phyloP scores from a whole-genome alignment of 1,140 invertebrate species.

The Papilio dardanus region DNA sequence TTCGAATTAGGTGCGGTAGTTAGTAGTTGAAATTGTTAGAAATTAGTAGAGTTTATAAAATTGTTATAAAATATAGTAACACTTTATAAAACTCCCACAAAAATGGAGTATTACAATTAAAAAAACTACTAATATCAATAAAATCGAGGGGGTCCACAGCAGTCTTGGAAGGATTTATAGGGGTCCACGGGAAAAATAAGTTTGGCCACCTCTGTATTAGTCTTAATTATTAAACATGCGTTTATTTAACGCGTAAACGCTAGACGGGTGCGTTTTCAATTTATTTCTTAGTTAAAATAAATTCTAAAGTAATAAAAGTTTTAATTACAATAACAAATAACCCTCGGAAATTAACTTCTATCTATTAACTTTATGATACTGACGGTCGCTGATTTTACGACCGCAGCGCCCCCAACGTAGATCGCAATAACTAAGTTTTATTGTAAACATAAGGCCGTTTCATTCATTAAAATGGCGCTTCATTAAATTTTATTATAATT shows the following conservation, averaged over 20 bases:
- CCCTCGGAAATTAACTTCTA: constrained; percentile 16
- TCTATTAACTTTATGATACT: constrained; percentile 17
- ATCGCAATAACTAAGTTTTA: constrained; percentile 19
- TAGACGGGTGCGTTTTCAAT: neutral
- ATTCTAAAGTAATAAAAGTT: constrained; percentile 8
- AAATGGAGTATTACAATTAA: too few relatives aligned
- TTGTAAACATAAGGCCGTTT: constrained; percentile 17
- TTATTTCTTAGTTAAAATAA: constrained; percentile 17
- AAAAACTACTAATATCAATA: too few relatives aligned
- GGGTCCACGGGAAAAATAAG: too few relatives aligned
- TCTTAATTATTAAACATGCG: neutral
- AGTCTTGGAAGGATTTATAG: too few relatives aligned
- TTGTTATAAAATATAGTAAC: too few relatives aligned
- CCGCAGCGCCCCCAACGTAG: constrained; percentile 13
- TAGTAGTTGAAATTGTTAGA: too few relatives aligned
- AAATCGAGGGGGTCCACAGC: too few relatives aligned
- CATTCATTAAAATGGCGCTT: constrained; percentile 17
- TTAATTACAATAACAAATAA: constrained; percentile 21
- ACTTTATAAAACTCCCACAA: too few relatives aligned
- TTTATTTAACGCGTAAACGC: neutral
- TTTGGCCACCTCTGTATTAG: too few relatives aligned
- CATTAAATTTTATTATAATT: constrained; percentile 17
- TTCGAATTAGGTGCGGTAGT: too few relatives aligned
- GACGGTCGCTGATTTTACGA: constrained; percentile 19
- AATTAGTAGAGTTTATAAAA: too few relatives aligned